These are phyloP conservation scores for Pseudorhombus dupliciocellatus DNA, from an alignment of 2,113 vertebrate genomes.

Conservation along the genomic window DNA sequence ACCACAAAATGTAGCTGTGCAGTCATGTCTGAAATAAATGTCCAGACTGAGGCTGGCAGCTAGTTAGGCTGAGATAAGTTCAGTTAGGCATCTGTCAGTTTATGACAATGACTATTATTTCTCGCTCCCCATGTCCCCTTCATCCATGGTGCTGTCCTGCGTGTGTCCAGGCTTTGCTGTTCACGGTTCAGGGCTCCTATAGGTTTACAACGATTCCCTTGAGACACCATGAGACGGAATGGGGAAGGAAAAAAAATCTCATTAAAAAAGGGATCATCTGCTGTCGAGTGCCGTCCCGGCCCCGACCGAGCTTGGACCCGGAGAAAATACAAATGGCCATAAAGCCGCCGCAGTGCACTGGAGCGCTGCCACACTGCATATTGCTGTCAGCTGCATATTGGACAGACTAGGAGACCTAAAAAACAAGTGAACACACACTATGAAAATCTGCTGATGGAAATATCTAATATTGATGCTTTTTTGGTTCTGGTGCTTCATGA, in stretches of 20 bases:
- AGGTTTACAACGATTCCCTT: slow-evolving; percentile 65
- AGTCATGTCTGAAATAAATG: slow-evolving; percentile 35
- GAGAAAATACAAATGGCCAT: slow-evolving; percentile 58
- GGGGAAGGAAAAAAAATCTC: slow-evolving; percentile 56
- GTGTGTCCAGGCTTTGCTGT: slow-evolving; percentile 53
- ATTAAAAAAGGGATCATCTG: slow-evolving; percentile 73
- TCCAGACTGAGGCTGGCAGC: slow-evolving; percentile 14
- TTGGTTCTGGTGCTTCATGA: slow-evolving; percentile 3
- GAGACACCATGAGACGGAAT: slow-evolving; percentile 58
- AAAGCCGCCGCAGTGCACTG: slow-evolving; percentile 47
- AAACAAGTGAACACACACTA: slow-evolving; percentile 9
- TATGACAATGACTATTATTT: slow-evolving; percentile 43
- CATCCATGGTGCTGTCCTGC: slow-evolving; percentile 50
- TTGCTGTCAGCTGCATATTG: slow-evolving; percentile 39
- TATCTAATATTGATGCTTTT: slow-evolving; percentile 1
- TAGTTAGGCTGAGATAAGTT: background rate
- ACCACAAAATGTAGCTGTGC: slow-evolving; percentile 1
- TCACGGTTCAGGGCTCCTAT: slow-evolving; percentile 71
- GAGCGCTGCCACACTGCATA: slow-evolving; percentile 28
- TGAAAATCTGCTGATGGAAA: slow-evolving; percentile 36
- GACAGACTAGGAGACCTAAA: slow-evolving; percentile 16
- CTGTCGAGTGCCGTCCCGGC: slow-evolving; percentile 46
- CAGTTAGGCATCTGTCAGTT: slow-evolving; percentile 23
- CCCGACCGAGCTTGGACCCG: slow-evolving; percentile 47
- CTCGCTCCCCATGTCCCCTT: slow-evolving; percentile 9